phyloP scores from a whole-genome alignment of 2,888 invertebrate genomes.

The Ophion obscuratus region DNA sequence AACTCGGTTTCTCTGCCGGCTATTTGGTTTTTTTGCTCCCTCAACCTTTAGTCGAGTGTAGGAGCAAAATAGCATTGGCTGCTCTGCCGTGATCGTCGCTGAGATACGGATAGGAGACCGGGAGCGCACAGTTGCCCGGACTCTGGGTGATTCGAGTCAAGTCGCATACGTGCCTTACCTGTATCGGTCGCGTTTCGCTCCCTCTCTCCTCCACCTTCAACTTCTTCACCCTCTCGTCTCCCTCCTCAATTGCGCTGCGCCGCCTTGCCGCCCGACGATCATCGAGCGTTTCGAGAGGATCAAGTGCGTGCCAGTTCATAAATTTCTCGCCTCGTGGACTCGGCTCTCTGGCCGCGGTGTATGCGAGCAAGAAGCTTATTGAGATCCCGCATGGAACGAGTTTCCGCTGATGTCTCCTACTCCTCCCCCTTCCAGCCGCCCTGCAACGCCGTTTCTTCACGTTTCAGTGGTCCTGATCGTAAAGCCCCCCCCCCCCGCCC shows the following conservation, averaged over 20 bases:
- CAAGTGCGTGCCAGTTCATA: constrained; percentile 70
- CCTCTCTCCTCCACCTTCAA: not conserved
- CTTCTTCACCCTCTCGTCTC: not conserved
- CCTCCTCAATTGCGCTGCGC: no score
- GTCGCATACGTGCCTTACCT: constrained; percentile 58
- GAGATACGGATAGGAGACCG: constrained; percentile 50
- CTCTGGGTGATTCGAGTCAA: constrained; percentile 52
- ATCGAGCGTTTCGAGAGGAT: constrained; percentile 52
- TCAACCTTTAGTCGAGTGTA: constrained; percentile 49
- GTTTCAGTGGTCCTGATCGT: constrained; percentile 46
- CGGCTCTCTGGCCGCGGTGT: constrained; percentile 57
- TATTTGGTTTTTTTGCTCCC: not conserved
- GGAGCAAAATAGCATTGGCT: constrained; percentile 36
- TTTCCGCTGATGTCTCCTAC: constrained; percentile 45
- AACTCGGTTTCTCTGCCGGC: constrained; percentile 58
- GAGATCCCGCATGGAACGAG: constrained; percentile 53
- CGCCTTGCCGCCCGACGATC: constrained; percentile 13
- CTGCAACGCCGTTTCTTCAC: constrained; percentile 6
- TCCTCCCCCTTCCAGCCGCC: not conserved
- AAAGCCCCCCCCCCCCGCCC: not conserved
- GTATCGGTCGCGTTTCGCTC: constrained; percentile 53
- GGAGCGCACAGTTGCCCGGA: constrained; percentile 40
- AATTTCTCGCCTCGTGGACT: constrained; percentile 69
- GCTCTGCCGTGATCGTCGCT: constrained; percentile 22
- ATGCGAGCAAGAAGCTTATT: constrained; percentile 50